These are phyloP conservation scores for Perithous albicinctus DNA, from an alignment of 2,888 invertebrate species.

Conservation along the genomic window DNA sequence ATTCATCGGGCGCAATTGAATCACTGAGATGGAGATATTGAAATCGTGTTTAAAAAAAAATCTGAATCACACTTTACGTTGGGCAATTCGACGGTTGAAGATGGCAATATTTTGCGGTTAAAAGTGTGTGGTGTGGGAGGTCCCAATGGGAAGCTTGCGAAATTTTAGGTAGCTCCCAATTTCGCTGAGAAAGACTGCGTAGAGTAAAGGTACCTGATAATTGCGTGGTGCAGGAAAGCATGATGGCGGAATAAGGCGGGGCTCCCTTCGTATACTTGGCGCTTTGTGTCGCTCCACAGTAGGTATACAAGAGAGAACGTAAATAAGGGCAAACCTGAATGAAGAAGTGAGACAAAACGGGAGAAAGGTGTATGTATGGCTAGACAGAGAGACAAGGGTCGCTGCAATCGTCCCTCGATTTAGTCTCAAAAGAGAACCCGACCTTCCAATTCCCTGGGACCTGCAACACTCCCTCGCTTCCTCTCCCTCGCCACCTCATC, in stretches of 20 bases:
- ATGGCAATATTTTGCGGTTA: constrained; percentile 1
- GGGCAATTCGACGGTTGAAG: neutral
- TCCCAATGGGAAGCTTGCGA: constrained; percentile 28
- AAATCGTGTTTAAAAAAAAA: neutral
- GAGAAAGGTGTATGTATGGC: constrained; percentile 64
- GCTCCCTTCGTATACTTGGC: constrained; percentile 75
- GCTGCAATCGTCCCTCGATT: constrained; percentile 76
- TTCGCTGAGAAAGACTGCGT: constrained; percentile 40
- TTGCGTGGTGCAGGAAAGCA: constrained; percentile 78
- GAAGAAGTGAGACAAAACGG: constrained; percentile 49
- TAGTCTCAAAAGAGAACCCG: constrained; percentile 74
- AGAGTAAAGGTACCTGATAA: constrained; percentile 79
- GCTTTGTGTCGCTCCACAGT: constrained; percentile 41
- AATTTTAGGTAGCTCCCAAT: constrained; percentile 24
- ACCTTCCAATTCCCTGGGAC: constrained; percentile 77
- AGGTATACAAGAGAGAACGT: constrained; percentile 62
- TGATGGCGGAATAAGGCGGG: constrained; percentile 82
- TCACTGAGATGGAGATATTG: neutral
- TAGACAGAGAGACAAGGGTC: constrained; percentile 28
- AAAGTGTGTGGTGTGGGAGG: neutral
- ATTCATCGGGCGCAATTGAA: neutral
- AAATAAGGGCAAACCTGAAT: constrained; percentile 54
- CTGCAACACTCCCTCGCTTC: constrained; percentile 69
- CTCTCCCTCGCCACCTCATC: neutral
- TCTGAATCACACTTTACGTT: constrained; percentile 8